These are phyloP conservation scores for Pseudopleuronectes americanus DNA, from an alignment of 2,797 vertebrate genomes.

Conservation along the genomic window DNA sequence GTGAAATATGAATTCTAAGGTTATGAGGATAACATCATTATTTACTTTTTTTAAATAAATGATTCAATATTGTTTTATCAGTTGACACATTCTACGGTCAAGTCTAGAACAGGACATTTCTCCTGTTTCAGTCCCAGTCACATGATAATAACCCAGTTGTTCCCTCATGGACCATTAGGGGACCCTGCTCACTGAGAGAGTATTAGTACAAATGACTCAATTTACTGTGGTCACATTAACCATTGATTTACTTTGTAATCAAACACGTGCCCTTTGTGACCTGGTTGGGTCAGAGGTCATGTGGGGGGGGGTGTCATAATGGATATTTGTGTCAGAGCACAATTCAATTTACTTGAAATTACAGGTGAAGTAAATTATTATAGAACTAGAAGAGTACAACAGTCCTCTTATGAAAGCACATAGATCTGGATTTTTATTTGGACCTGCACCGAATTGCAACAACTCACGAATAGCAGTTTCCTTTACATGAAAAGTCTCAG, in stretches of 20 bases:
- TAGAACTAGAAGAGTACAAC: background rate
- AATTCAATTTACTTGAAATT: slow-evolving; percentile 38
- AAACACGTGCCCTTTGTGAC: slow-evolving; percentile 4
- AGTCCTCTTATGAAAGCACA: too few species aligned
- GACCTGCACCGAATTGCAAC: too few species aligned
- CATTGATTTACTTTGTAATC: slow-evolving; percentile 31
- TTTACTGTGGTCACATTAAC: slow-evolving; percentile 6
- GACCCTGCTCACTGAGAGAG: background rate
- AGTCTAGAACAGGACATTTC: background rate
- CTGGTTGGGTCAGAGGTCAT: slow-evolving; percentile 27
- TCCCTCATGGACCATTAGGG: slow-evolving; percentile 7
- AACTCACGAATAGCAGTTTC: too few species aligned
- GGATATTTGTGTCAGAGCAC: slow-evolving; percentile 3
- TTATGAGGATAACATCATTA: background rate
- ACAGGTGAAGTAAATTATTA: background rate
- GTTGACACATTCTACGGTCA: background rate
- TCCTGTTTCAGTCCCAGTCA: background rate
- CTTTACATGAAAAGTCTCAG: too few species aligned
- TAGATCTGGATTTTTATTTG: too few species aligned
- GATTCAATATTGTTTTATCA: background rate
- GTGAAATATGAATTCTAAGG: background rate
- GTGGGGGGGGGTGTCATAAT: background rate
- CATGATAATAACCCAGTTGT: background rate
- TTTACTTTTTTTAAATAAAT: background rate
- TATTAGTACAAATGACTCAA: background rate